phyloP scores from a whole-genome alignment of 2,113 vertebrate species.

The Chaetorhynchus papuensis region DNA sequence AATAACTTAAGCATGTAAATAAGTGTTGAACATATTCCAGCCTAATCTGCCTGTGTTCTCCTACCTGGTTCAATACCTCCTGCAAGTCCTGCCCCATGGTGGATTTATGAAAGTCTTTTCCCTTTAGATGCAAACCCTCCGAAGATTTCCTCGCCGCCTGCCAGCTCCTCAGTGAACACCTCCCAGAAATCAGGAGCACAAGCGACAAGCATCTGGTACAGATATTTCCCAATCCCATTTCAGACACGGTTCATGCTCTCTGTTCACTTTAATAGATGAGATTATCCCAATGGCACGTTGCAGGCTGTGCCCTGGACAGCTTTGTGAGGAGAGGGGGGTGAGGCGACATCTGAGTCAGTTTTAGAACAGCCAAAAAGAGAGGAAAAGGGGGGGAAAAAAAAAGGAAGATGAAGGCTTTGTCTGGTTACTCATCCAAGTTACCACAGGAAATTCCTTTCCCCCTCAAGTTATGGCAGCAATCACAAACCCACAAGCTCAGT shows the following conservation, averaged over 20 bases:
- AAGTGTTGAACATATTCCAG: background rate
- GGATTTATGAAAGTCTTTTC: slow-evolving; percentile 10
- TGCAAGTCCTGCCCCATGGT: background rate
- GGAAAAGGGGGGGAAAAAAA: background rate
- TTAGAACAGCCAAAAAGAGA: background rate
- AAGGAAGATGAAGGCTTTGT: background rate
- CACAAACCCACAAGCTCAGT: background rate
- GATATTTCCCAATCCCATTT: background rate
- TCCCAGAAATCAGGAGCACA: slow-evolving; percentile 79
- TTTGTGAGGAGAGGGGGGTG: background rate
- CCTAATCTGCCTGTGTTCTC: background rate
- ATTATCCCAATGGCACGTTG: background rate
- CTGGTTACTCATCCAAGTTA: background rate
- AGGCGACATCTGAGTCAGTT: background rate
- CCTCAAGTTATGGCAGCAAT: background rate
- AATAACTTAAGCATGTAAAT: background rate
- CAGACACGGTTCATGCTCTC: background rate
- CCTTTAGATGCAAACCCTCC: slow-evolving; percentile 80
- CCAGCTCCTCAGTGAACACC: slow-evolving; percentile 81
- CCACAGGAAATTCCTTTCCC: slow-evolving; percentile 44
- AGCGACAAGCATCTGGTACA: slow-evolving; percentile 84
- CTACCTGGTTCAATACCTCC: background rate
- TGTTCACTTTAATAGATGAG: background rate
- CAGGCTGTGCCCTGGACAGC: background rate
- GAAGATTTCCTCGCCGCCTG: slow-evolving; percentile 85